Percentiles rank a stretch among this genome's conserved stretches.
phyloP scores from a whole-genome alignment of 2,113 vertebrate genomes.

The Empidonax alnorum region DNA sequence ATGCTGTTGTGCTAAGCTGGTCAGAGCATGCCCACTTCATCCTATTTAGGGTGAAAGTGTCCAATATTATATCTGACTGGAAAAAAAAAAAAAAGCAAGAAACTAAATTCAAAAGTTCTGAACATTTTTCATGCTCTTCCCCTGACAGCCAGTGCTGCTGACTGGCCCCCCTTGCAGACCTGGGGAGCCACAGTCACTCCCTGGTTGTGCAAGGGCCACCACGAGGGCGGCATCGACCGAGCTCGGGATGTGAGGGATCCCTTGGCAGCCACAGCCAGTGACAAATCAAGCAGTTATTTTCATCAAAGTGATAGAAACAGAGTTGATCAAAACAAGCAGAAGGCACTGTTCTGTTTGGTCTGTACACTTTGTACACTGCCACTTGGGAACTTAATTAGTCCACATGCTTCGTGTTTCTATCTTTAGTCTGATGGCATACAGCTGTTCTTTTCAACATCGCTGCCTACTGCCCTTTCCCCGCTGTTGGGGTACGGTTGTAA shows the following conservation, averaged over 20 bases:
- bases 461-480: not conserved
- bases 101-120: not conserved
- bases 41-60: not conserved
- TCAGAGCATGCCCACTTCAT: not conserved
- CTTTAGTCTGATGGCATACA: conserved; percentile 46
- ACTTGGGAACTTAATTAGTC: conserved; percentile 54
- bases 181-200: not conserved
- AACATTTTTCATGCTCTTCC: rapidly evolving
- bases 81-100: not conserved
- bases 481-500: not conserved
- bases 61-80: not conserved
- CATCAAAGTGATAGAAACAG: conserved; percentile 21
- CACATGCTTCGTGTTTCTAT: conserved; percentile 25
- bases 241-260: not conserved
- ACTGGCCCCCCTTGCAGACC: not conserved
- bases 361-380: conserved; percentile 23
- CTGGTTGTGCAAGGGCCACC: not conserved
- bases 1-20: not conserved
- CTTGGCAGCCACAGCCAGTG: not conserved
- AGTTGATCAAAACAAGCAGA: conserved; percentile 57
- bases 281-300: not conserved
- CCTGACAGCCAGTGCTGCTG: not conserved
- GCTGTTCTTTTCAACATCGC: conserved; percentile 6
- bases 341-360: conserved; percentile 30
- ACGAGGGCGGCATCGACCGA: rapidly evolving